These are phyloP conservation scores for Laticauda laticaudata DNA, from an alignment of 2,113 vertebrate genomes.

Conservation along the genomic window DNA sequence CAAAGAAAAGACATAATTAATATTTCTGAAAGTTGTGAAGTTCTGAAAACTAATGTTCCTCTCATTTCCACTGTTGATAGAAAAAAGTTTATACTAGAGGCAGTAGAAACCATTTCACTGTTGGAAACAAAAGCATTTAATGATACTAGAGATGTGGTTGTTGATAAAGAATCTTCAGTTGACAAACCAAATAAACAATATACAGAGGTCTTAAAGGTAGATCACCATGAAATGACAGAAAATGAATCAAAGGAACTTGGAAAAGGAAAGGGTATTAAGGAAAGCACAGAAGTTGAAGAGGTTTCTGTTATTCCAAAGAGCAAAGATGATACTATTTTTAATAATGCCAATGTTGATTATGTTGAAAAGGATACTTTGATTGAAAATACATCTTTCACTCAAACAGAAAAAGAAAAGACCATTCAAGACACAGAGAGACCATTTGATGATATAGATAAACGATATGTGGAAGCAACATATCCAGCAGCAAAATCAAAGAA, in stretches of 20 bases:
- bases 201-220: slow-evolving; percentile 23
- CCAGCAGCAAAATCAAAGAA: slow-evolving; percentile 66
- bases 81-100: slow-evolving; percentile 87
- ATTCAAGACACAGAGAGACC: slow-evolving; percentile 55
- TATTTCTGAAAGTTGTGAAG: slow-evolving; percentile 91
- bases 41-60: slow-evolving; percentile 88
- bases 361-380: slow-evolving; percentile 91
- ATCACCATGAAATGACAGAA: not conserved
- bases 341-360: slow-evolving; percentile 80
- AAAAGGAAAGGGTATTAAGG: slow-evolving; percentile 36
- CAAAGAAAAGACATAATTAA: slow-evolving; percentile 87
- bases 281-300: slow-evolving; percentile 41
- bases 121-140: slow-evolving; percentile 67
- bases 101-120: slow-evolving; percentile 80
- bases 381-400: slow-evolving; percentile 76
- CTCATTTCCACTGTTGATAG: slow-evolving; percentile 86
- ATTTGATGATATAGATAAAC: slow-evolving; percentile 51
- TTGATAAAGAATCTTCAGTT: slow-evolving; percentile 19
- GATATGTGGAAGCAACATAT: slow-evolving; percentile 43
- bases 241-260: slow-evolving; percentile 5
- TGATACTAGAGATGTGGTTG: slow-evolving; percentile 43
- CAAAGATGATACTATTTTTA: slow-evolving; percentile 11
- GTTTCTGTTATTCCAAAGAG: slow-evolving; percentile 15
- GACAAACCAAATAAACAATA: slow-evolving; percentile 37
- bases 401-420: slow-evolving; percentile 46